Evolutionary conservation across 2,888 invertebrate genomes (phyloP).

Genomic region (Standfussiana lucernea): DNA sequence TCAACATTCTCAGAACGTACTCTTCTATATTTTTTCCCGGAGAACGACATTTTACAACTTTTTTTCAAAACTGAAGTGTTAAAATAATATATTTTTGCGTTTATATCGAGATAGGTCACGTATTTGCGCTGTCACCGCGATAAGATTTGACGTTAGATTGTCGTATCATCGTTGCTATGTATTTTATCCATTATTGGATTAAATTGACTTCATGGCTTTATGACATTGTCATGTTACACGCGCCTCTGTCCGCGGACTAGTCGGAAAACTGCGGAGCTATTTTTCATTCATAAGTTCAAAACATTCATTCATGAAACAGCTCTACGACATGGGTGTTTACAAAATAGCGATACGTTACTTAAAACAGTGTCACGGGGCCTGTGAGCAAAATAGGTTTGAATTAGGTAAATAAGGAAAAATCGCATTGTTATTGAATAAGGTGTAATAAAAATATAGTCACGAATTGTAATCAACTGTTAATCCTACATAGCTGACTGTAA

Average conservation of each 20-base stretch:
- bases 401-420: not conserved
- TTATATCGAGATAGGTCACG: constrained; percentile 22
- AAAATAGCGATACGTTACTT: not conserved
- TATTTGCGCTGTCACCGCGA: constrained; percentile 45
- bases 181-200: constrained; percentile 29
- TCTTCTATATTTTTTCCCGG: constrained; percentile 80
- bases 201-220: constrained; percentile 23
- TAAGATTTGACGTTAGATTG: constrained; percentile 57
- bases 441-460: not conserved
- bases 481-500: no score
- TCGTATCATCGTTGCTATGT: constrained; percentile 41
- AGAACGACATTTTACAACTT: constrained; percentile 78
- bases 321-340: not conserved
- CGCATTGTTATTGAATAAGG: not conserved
- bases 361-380: not conserved
- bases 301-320: constrained; percentile 1
- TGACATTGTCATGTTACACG: not conserved
- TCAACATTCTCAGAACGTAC: constrained; percentile 80
- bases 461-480: not conserved
- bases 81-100: constrained; percentile 25
- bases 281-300: not conserved
- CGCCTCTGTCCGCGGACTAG: not conserved
- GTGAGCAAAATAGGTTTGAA: not conserved
- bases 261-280: not conserved
- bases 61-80: constrained; percentile 30